These are phyloP conservation scores for Ectropis crepuscularia DNA, from an alignment of 2,888 invertebrate genomes.

Conservation along the genomic window DNA sequence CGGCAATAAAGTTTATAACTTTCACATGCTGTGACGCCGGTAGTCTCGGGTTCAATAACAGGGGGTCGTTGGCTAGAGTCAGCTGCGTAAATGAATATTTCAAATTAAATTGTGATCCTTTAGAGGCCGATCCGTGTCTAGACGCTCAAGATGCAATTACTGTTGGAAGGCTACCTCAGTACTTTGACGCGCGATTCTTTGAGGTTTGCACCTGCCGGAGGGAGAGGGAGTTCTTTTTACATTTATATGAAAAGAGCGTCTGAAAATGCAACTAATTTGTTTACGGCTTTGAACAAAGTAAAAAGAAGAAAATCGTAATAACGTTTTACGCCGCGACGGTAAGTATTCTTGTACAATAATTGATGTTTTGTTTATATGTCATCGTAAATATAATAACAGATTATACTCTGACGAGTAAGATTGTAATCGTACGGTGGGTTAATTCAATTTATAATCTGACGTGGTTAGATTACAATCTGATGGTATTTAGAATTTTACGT, in stretches of 20 bases:
- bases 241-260: constrained; percentile 29
- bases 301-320: too few relatives aligned
- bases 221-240: constrained; percentile 30
- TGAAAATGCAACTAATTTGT: constrained; percentile 12
- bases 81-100: constrained; percentile 47
- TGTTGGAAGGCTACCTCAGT: constrained; percentile 19
- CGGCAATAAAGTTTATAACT: constrained; percentile 38
- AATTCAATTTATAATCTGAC: too few relatives aligned
- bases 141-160: constrained; percentile 47
- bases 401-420: too few relatives aligned
- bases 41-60: constrained; percentile 38
- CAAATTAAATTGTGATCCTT: constrained; percentile 51
- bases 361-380: too few relatives aligned
- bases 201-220: constrained; percentile 26
- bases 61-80: constrained; percentile 30
- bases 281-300: too few relatives aligned
- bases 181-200: constrained; percentile 23
- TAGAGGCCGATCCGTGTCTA: constrained; percentile 34
- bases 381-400: too few relatives aligned
- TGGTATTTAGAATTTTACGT: too few relatives aligned
- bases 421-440: too few relatives aligned
- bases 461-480: too few relatives aligned
- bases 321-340: too few relatives aligned
- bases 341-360: too few relatives aligned
- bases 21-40: constrained; percentile 38